These are phyloP conservation scores for Crotophaga sulcirostris DNA, from an alignment of 2,113 vertebrate genomes.

Conservation along the genomic window DNA sequence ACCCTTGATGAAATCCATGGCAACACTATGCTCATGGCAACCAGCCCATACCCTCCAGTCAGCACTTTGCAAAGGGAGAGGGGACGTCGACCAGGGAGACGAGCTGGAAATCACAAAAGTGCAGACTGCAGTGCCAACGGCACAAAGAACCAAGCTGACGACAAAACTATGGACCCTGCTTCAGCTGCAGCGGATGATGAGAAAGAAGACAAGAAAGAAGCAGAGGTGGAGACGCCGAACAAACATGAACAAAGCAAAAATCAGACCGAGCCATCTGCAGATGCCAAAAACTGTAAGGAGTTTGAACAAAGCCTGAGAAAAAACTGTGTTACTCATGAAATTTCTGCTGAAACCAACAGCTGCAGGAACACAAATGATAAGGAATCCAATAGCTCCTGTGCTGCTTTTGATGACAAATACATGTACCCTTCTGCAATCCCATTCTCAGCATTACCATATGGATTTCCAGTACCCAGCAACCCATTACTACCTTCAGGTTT, in stretches of 20 bases:
- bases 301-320: slow-evolving; percentile 75
- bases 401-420: slow-evolving; percentile 83
- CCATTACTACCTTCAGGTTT: slow-evolving; percentile 74
- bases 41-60: slow-evolving; percentile 82
- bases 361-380: slow-evolving; percentile 76
- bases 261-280: slow-evolving; percentile 66
- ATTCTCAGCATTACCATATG: slow-evolving; percentile 78
- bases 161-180: slow-evolving; percentile 75
- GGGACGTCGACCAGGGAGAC: slow-evolving; percentile 80
- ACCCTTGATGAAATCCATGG: slow-evolving; percentile 84
- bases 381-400: slow-evolving; percentile 74
- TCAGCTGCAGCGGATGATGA: slow-evolving; percentile 78
- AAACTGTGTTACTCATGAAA: slow-evolving; percentile 71
- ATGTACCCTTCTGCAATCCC: slow-evolving; percentile 75
- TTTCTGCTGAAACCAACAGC: slow-evolving; percentile 70
- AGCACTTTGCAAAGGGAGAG: slow-evolving; percentile 85
- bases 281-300: slow-evolving; percentile 77
- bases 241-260: slow-evolving; percentile 79
- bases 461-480: slow-evolving; percentile 77
- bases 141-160: slow-evolving; percentile 79
- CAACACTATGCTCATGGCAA: slow-evolving; percentile 83
- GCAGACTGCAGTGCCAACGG: slow-evolving; percentile 66
- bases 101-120: slow-evolving; percentile 80
- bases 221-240: slow-evolving; percentile 69
- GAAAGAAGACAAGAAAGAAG: slow-evolving; percentile 82